Base-by-base conservation (phyloP, 1,140 invertebrate genomes). In the Drosophila yakuba region DNA sequence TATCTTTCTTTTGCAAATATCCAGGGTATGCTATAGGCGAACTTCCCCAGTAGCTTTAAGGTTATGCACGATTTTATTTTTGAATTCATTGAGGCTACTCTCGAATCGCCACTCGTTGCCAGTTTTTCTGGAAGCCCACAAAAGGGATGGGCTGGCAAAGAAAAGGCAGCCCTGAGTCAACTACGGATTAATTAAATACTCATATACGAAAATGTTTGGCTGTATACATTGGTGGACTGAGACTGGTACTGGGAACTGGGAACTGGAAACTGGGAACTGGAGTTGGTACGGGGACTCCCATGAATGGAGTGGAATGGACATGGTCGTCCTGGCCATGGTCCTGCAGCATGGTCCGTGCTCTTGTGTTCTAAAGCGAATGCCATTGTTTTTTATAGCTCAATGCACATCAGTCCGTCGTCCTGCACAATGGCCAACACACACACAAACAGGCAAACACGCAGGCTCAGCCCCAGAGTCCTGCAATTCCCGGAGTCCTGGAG, bases 121-220 rank as follows among this genome's bases (percentile, higher is more conserved):
- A 17, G 14, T 20, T n/a, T 20, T 45, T 45, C 15, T 35, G 25
- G 11, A 32, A 20, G 4, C n/a, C 28, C 2, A 35, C 28, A 17
- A 11, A 20, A 5, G 17, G 20, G 35, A 11, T 25, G 44, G 35
- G 32, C 11, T 25, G 43, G 43, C 60, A 54, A 47, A 54, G 60
- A 63, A 71, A 36, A 61, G 60, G 59, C 75, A 69, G 56, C 82
- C 78, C 72, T 66, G 79, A 88, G 75, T 89, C 83, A 88, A 89
- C 83, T 88, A 66, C 79, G 83, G 83, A 88, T 88, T 88, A 88
- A 88, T 88, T 88, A 83, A 88, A 88, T 88, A 76, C 84, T 83
- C 84, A 88, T 89, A 88, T 82, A 82, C 68, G 74, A 83, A 88
- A 83, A 57, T 84, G 81, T 85, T 85, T 80, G 66, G 61, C 38